phyloP scores from a whole-genome alignment of 2,113 vertebrate species.

The Urocynchramus pylzowi region DNA sequence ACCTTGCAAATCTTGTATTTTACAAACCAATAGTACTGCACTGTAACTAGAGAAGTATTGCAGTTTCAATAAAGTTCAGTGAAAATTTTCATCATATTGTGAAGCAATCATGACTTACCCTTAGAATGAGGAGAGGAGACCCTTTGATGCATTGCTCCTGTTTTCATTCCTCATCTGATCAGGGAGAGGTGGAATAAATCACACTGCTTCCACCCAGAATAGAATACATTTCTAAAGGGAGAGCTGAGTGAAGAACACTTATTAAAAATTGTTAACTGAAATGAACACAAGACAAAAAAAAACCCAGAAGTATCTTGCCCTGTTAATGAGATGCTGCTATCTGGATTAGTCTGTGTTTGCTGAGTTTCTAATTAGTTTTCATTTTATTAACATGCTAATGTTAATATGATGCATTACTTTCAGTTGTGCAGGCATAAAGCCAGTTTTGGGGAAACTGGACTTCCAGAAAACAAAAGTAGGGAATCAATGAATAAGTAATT shows the following conservation, averaged over 20 bases:
- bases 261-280: constrained; percentile 30
- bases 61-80: not conserved
- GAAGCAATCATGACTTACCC: not conserved
- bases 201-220: not conserved
- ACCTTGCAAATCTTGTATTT: not conserved
- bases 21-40: not conserved
- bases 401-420: constrained; percentile 57
- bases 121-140: not conserved
- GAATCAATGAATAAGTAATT: constrained; percentile 68
- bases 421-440: constrained; percentile 31
- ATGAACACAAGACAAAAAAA: constrained; percentile 9
- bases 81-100: not conserved
- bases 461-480: constrained; percentile 55
- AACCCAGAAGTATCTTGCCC: not conserved
- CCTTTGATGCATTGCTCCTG: constrained; percentile 21
- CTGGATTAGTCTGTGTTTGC: constrained; percentile 35
- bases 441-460: constrained; percentile 55
- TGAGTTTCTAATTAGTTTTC: constrained; percentile 61
- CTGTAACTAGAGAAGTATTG: not conserved
- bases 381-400: constrained; percentile 49
- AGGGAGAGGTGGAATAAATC: constrained; percentile 26
- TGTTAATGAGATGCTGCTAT: constrained; percentile 31
- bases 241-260: not conserved
- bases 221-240: constrained; percentile 31
- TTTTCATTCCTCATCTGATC: constrained; percentile 13